phyloP scores from a whole-genome alignment of 1,140 invertebrate genomes.

The Scaptodrosophila lebanonensis region DNA sequence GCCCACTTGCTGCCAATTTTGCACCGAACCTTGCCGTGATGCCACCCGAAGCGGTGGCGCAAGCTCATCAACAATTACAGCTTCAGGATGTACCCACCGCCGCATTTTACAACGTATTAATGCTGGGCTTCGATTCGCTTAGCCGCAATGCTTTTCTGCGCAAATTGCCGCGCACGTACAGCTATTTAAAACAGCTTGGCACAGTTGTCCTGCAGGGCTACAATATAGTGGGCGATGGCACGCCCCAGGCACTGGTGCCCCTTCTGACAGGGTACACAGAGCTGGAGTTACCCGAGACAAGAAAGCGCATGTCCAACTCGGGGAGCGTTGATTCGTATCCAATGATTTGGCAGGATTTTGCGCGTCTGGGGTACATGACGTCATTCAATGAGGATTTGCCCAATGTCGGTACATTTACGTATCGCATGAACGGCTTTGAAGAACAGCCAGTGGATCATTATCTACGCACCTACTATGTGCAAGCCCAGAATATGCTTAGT shows the following conservation, averaged over 20 bases:
- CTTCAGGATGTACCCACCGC: slow-evolving; percentile 43
- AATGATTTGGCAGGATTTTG: slow-evolving; percentile 88
- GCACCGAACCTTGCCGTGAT: slow-evolving; percentile 46
- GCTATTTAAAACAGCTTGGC: slow-evolving; percentile 85
- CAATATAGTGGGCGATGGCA: slow-evolving; percentile 96
- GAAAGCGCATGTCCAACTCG: slow-evolving; percentile 83
- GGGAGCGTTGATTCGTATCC: slow-evolving; percentile 88
- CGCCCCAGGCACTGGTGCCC: slow-evolving; percentile 93
- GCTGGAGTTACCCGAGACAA: slow-evolving; percentile 89
- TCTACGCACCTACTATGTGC: slow-evolving; percentile 87
- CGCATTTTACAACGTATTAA: slow-evolving; percentile 84
- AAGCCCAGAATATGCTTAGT: slow-evolving; percentile 77
- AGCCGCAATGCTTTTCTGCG: slow-evolving; percentile 91
- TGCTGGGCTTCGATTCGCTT: slow-evolving; percentile 94
- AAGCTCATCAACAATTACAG: slow-evolving; percentile 39
- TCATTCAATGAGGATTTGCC: slow-evolving; percentile 93
- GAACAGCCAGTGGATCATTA: slow-evolving; percentile 93
- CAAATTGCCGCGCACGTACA: slow-evolving; percentile 89
- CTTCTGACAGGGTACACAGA: slow-evolving; percentile 94
- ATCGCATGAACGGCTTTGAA: slow-evolving; percentile 92
- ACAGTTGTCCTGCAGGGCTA: slow-evolving; percentile 87
- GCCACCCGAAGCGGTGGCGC: slow-evolving; percentile 47
- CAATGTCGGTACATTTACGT: slow-evolving; percentile 91
- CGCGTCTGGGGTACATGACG: slow-evolving; percentile 83
- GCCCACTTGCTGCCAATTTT: slow-evolving; percentile 35